Percentiles rank a stretch among this genome's conserved stretches.
Conservation (phyloP, 2,797 vertebrate species). For the Gymnopithys bicolor region DNA sequence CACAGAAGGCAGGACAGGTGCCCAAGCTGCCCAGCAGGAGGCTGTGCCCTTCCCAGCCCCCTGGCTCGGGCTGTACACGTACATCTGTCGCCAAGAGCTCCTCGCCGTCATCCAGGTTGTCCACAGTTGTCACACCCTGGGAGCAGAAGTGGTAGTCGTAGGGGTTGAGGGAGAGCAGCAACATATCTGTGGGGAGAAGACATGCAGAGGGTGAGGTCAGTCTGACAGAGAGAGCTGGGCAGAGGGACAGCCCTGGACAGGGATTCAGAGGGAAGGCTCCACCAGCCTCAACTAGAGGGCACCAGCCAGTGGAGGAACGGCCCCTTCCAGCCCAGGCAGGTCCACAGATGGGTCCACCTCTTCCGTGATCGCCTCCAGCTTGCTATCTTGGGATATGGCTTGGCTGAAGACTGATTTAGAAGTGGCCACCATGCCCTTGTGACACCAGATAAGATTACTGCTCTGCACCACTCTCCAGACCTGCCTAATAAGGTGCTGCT, state of each 20-base stretch:
- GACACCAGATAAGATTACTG: slow-evolving; percentile 75
- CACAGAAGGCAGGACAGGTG: neutral
- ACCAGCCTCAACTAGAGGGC: neutral
- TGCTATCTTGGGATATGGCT: slow-evolving; percentile 67
- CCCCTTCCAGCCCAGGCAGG: neutral
- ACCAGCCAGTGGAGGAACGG: neutral
- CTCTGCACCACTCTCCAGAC: slow-evolving; percentile 10
- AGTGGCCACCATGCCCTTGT: slow-evolving; percentile 57
- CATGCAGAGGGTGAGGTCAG: neutral
- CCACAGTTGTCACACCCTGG: slow-evolving; percentile 91
- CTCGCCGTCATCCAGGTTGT: slow-evolving; percentile 88
- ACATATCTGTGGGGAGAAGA: slow-evolving; percentile 84
- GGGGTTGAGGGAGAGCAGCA: slow-evolving; percentile 92
- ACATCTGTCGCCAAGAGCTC: slow-evolving; percentile 94
- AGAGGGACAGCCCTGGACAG: neutral
- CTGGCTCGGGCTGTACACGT: neutral
- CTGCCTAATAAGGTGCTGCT: slow-evolving; percentile 72
- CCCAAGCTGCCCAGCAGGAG: neutral
- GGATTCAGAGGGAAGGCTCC: neutral
- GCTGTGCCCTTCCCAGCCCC: neutral
- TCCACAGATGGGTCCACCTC: neutral
- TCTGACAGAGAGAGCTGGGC: neutral
- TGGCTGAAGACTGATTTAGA: slow-evolving; percentile 68
- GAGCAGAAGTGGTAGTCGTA: slow-evolving; percentile 97
- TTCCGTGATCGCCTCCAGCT: neutral